phyloP scores from a whole-genome alignment of 2,113 vertebrate genomes.

The Artemisiospiza belli region DNA sequence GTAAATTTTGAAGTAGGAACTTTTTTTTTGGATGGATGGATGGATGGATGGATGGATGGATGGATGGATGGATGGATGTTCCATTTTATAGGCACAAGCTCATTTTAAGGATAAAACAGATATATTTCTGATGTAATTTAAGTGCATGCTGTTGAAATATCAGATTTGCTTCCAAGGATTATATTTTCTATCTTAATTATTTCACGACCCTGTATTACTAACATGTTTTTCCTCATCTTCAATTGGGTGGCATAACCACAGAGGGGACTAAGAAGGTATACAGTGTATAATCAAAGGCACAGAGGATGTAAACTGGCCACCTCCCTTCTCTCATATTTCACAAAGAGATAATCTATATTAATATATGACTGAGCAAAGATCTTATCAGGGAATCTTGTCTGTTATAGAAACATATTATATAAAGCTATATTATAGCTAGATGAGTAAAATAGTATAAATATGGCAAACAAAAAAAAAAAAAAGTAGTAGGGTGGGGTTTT shows the following conservation, averaged over 20 bases:
- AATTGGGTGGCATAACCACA: background rate
- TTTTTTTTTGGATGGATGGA: background rate
- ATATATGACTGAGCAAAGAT: background rate
- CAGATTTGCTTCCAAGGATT: background rate
- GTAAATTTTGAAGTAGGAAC: background rate
- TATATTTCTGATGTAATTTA: background rate
- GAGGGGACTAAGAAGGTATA: background rate
- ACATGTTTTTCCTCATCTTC: background rate
- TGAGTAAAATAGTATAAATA: background rate
- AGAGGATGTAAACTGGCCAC: constrained; percentile 13
- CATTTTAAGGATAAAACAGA: background rate
- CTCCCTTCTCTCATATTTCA: background rate
- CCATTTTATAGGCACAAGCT: background rate
- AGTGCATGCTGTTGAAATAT: background rate
- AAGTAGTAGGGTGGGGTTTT: background rate
- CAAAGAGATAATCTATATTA: background rate
- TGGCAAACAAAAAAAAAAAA: background rate
- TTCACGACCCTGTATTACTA: background rate
- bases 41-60: background rate
- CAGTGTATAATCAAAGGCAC: constrained; percentile 11
- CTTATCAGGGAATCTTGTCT: background rate
- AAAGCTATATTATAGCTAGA: background rate
- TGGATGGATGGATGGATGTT: background rate
- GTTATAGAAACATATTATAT: background rate
- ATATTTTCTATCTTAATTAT: background rate